Percentiles rank a stretch among this genome's conserved stretches.
Conservation (phyloP, 2,113 vertebrate genomes). For the Butorides virescens region DNA sequence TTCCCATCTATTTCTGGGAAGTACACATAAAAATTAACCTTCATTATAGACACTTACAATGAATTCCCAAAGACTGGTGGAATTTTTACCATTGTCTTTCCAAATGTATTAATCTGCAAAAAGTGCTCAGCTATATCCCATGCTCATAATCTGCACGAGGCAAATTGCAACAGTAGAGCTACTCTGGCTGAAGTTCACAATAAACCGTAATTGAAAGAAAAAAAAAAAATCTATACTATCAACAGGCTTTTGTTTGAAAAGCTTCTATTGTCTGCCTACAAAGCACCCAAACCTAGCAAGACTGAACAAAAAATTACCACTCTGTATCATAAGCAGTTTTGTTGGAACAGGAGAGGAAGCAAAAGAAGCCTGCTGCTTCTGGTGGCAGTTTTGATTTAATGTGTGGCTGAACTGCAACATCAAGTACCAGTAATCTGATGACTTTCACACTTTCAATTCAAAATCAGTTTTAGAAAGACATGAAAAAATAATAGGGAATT, state of each 20-base stretch:
- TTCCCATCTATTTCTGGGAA: not conserved
- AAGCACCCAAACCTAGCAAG: not conserved
- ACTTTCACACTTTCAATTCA: not conserved
- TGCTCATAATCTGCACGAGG: not conserved
- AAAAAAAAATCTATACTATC: not conserved
- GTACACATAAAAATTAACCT: not conserved
- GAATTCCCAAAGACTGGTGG: not conserved
- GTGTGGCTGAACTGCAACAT: not conserved
- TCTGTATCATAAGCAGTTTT: not conserved
- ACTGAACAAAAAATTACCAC: not conserved
- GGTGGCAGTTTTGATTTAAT: not conserved
- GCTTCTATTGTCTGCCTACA: not conserved
- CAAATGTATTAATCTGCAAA: not conserved
- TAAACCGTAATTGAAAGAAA: not conserved
- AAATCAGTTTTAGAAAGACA: not conserved
- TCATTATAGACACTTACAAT: not conserved
- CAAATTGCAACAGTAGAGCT: not conserved
- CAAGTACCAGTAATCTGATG: not conserved
- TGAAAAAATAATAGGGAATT: not conserved
- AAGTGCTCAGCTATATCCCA: not conserved
- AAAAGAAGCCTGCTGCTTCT: not conserved
- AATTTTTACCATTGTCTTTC: not conserved
- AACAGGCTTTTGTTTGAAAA: not conserved
- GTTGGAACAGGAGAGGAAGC: not conserved
- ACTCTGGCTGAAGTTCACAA: not conserved